These are phyloP conservation scores for Poeciliopsis retropinna DNA, from an alignment of 2,113 vertebrate species.

Conservation along the genomic window DNA sequence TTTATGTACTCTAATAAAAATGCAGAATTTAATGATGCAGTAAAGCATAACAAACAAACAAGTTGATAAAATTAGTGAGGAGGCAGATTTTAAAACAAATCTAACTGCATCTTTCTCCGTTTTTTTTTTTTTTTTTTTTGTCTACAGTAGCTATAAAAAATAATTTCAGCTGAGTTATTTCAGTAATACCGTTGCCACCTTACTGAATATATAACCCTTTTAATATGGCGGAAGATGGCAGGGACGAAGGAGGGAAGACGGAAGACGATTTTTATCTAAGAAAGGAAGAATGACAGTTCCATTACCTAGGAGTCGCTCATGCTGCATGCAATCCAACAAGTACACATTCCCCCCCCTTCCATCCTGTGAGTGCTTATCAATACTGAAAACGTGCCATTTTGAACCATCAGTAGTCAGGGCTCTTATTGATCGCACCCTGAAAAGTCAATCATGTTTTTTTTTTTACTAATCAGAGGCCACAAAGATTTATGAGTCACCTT, in stretches of 20 bases:
- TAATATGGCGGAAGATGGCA: slow-evolving; percentile 62
- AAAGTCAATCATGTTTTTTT: slow-evolving; percentile 60
- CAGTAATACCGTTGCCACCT: slow-evolving; percentile 62
- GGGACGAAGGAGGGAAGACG: slow-evolving; percentile 44
- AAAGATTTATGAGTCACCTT: slow-evolving; percentile 43
- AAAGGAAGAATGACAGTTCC: slow-evolving; percentile 80
- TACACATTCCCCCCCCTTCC: slow-evolving; percentile 40
- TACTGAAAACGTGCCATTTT: slow-evolving; percentile 63
- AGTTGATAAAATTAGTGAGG: neutral
- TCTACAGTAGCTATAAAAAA: slow-evolving; percentile 36
- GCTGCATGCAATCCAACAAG: slow-evolving; percentile 69
- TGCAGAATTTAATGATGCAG: neutral
- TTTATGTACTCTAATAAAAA: neutral
- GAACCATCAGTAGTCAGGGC: slow-evolving; percentile 53
- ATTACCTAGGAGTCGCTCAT: slow-evolving; percentile 74
- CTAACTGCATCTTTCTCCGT: neutral
- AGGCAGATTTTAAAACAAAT: neutral
- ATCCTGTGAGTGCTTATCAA: slow-evolving; percentile 69
- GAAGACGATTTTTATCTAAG: slow-evolving; percentile 73
- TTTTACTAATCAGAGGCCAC: slow-evolving; percentile 59
- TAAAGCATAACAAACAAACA: slow-evolving; percentile 2
- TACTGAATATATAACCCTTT: slow-evolving; percentile 72
- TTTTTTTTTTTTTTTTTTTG: slow-evolving; percentile 11
- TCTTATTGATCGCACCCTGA: slow-evolving; percentile 62
- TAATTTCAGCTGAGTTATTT: slow-evolving; percentile 50